Evolutionary conservation across 2,888 invertebrate species (phyloP), one percentile per base, ranked within the genome.

Genomic region (Agapetus fuscipes): DNA sequence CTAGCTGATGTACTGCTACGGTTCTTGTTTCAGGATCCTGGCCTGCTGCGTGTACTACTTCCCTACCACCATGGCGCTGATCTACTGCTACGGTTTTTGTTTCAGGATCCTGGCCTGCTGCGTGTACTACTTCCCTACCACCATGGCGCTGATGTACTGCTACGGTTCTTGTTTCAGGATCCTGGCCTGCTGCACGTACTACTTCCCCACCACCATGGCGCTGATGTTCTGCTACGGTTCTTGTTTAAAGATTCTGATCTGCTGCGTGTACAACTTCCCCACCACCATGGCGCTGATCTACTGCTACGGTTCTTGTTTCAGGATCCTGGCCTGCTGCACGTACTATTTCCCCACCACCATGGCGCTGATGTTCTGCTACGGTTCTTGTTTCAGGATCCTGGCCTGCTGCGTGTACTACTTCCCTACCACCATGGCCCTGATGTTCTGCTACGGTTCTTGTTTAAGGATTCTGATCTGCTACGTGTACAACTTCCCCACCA

Each of bases 191-290:
- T 89, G 88, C 61, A 81, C 84, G 46, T 85, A 89, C 64, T 89
- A 89, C 62, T 89, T 89, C 54, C 88, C 89, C 14, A 88, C 88
- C 16, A 88, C 88, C 17, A 88, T 89, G 88, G 84, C 87, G 44
- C 70, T 89, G 53, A 88, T 88, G 87, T 89, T 88, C 60, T 88
- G 88, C 64, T 89, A 89, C 56, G 88, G 88, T 17, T 87, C 87
- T 14, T 88, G 88, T 34, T 88, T 88, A 63, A 71, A n/a, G n/a
- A n/a, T n/a, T n/a, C n/a, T n/a, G n/a, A n/a, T n/a, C n/a, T n/a
- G n/a, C n/a, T n/a, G n/a, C n/a, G n/a, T n/a, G n/a, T n/a, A n/a
- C n/a, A n/a, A n/a, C n/a, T n/a, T n/a, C n/a, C n/a, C n/a, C n/a
- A n/a, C n/a, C n/a, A n/a, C n/a, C n/a, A n/a, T n/a, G n/a, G n/a